phyloP scores from a whole-genome alignment of 2,888 invertebrate species.

The Spilosoma lubricipeda region DNA sequence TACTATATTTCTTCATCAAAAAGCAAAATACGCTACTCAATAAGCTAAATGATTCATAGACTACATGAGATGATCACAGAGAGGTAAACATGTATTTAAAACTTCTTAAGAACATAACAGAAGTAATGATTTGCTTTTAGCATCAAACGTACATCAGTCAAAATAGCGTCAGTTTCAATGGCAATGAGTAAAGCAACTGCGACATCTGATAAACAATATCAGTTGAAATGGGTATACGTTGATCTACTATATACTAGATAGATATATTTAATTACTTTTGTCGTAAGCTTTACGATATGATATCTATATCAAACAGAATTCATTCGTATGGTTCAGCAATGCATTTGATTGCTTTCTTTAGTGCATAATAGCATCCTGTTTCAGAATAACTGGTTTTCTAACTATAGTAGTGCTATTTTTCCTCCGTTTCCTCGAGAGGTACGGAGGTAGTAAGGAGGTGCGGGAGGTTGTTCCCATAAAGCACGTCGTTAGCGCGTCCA shows the following conservation, averaged over 20 bases:
- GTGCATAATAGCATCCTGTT: background rate
- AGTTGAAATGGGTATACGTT: background rate
- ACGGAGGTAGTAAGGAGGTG: constrained; percentile 4
- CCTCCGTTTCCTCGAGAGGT: constrained; percentile 23
- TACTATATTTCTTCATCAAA: too few relatives aligned
- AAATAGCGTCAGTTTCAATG: too few relatives aligned
- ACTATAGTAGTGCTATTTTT: constrained; percentile 15
- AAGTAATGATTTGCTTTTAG: background rate
- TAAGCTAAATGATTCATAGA: too few relatives aligned
- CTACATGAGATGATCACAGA: too few relatives aligned
- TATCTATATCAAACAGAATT: background rate
- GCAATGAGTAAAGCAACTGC: background rate
- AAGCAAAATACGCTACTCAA: too few relatives aligned
- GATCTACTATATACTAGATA: background rate
- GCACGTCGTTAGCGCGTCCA: constrained; percentile 77
- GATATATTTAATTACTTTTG: background rate
- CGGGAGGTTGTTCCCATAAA: constrained; percentile 71
- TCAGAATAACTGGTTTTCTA: constrained; percentile 3
- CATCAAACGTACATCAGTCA: background rate
- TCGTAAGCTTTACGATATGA: background rate
- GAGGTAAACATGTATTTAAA: background rate
- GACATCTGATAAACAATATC: background rate
- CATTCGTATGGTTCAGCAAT: constrained; percentile 4
- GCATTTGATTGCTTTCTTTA: background rate
- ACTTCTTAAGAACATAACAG: background rate